A percentile compares a stretch with the other conserved stretches of the same genome.
These are phyloP conservation scores for Strigops habroptila DNA, from an alignment of 2,113 vertebrate species.

Conservation along the genomic window DNA sequence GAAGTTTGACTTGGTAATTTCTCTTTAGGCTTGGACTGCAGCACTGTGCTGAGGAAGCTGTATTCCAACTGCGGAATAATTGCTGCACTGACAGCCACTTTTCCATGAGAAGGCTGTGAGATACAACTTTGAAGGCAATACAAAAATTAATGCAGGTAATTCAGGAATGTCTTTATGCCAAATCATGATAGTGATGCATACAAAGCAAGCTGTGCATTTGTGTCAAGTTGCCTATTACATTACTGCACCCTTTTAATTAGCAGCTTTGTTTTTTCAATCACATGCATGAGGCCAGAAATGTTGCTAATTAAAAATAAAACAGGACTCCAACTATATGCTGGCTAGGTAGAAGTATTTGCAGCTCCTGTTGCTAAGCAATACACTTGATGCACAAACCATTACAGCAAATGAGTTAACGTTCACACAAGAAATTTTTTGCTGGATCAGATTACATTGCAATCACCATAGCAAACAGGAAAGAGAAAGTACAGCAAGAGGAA, in stretches of 20 bases:
- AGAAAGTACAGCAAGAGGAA: background rate
- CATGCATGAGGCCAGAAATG: conserved; percentile 5
- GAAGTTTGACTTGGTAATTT: background rate
- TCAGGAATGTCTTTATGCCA: conserved; percentile 26
- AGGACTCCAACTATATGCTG: background rate
- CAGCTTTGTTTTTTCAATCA: conserved; percentile 40
- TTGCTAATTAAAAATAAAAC: conserved; percentile 52
- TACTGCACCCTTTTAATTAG: conserved; percentile 56
- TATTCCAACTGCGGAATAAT: background rate
- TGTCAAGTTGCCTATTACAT: conserved; percentile 21
- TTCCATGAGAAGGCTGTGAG: background rate
- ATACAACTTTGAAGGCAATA: background rate
- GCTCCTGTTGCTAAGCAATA: conserved; percentile 11
- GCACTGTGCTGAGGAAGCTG: background rate
- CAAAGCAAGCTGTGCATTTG: conserved; percentile 2
- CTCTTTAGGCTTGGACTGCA: background rate
- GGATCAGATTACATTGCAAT: conserved; percentile 9
- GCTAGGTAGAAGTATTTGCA: background rate
- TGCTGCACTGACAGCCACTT: background rate
- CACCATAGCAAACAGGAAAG: background rate
- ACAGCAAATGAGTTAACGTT: background rate
- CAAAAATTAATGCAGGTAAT: conserved; percentile 28
- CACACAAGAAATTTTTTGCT: background rate
- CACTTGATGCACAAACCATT: background rate
- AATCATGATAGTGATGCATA: background rate